A percentile compares a stretch with the other conserved stretches of the same genome.
phyloP scores from a whole-genome alignment of 2,797 vertebrate species.

The Champsocephalus esox region DNA sequence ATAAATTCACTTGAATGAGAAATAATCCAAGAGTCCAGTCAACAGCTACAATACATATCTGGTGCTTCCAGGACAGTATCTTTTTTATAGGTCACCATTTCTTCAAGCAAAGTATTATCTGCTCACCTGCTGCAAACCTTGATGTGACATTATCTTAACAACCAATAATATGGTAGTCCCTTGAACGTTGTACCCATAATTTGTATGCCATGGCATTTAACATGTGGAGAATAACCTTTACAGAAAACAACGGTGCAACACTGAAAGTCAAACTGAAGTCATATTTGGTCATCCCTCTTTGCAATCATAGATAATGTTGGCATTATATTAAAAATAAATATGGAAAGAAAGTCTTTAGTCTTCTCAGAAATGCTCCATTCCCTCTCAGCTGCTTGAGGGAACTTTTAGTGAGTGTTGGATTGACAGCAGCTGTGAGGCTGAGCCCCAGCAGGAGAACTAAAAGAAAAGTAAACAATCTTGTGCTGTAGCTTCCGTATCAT shows the following conservation, averaged over 20 bases:
- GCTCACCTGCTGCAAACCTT: slow-evolving; percentile 17
- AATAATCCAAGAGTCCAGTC: not conserved
- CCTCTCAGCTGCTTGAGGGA: not conserved
- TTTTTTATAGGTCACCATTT: slow-evolving; percentile 36
- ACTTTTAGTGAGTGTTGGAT: slow-evolving; percentile 4
- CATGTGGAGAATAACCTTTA: slow-evolving; percentile 19
- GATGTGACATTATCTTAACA: slow-evolving; percentile 40
- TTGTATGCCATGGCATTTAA: slow-evolving; percentile 34
- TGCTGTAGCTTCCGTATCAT: not conserved
- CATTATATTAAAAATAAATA: not conserved
- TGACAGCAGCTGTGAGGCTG: slow-evolving; percentile 24
- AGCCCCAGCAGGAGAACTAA: not conserved
- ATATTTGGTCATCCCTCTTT: not conserved
- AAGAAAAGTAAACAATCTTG: slow-evolving; percentile 17
- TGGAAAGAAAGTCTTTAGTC: not conserved
- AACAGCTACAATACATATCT: slow-evolving; percentile 5
- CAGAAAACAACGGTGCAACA: slow-evolving; percentile 3
- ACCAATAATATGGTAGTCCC: slow-evolving; percentile 28
- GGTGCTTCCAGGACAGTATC: not conserved
- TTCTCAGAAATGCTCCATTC: not conserved
- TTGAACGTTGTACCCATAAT: slow-evolving; percentile 11
- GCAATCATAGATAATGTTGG: not conserved
- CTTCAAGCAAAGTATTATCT: slow-evolving; percentile 13
- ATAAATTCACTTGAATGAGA: not conserved
- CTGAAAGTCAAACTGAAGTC: slow-evolving; percentile 2